These are phyloP conservation scores for Manis pentadactyla DNA, from an alignment of 2,797 vertebrate genomes.

Conservation along the genomic window DNA sequence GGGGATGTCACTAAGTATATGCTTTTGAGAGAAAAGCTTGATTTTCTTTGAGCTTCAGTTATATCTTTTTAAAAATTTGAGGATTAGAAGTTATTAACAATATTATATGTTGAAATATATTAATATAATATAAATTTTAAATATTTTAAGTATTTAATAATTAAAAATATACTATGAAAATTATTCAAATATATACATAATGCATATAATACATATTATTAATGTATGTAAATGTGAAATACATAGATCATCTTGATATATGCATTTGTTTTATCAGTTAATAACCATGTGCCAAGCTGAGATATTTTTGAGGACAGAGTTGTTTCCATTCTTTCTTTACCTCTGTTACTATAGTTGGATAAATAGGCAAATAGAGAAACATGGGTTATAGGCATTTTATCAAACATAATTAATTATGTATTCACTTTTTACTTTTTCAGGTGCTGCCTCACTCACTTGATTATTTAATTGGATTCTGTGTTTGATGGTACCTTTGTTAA, in stretches of 20 bases:
- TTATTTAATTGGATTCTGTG: background rate
- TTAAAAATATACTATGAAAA: background rate
- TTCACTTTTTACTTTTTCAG: background rate
- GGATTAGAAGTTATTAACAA: background rate
- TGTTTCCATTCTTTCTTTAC: background rate
- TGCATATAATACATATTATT: background rate
- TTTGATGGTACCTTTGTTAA: background rate
- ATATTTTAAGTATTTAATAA: background rate
- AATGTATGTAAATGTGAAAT: background rate
- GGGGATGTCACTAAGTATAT: background rate
- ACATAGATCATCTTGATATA: background rate
- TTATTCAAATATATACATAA: background rate
- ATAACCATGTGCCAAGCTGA: background rate
- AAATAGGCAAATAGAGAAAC: background rate
- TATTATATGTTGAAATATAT: background rate
- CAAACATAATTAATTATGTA: background rate
- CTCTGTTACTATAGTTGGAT: background rate
- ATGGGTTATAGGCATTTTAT: background rate
- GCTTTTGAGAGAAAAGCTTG: background rate
- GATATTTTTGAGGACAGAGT: background rate
- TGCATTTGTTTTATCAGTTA: background rate
- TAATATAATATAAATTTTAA: background rate
- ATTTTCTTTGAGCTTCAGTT: background rate
- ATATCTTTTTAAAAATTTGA: background rate
- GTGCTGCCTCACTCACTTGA: background rate